Evolutionary conservation across 2,888 invertebrate genomes (phyloP), one percentile per base, ranked within the genome.

Genomic region (Brachycybe producta): DNA sequence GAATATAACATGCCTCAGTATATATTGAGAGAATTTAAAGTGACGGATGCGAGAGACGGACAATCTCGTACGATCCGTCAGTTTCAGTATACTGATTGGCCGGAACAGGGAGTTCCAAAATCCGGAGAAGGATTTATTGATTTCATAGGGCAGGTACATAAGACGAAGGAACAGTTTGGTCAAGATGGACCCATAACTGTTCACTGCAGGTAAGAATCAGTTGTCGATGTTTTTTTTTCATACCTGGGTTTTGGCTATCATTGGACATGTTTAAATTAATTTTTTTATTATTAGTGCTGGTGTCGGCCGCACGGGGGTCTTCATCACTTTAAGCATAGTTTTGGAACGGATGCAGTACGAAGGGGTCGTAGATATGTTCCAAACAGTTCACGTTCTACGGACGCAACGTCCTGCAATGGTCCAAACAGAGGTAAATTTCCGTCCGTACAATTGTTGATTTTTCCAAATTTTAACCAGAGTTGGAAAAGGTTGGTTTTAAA

Each of bases 1-100:
- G 98, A 98, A 69, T 98, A 98, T 70, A 95, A 97, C 69, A 97
- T 98, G 95, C 94, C 95, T 27, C 91, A 94, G 68, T 99, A 98
- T 68, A 92, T 97, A 65, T 75, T 99, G 64, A 77, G 98, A 61
- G 98, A 99, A 73, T 98, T 99, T 73, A 97, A 98, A 76, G 72
- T 98, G 51, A 95, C 95, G 50, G 97, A 98, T 68, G 92, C 95
- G 17, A 79, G 95, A 60, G 95, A 97, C 67, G 94, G 94, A 1
- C 87, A 94, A 45, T 92, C 94, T 5, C 76, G 97, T 53, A 94
- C 94, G 24, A 83, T 95, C 32, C 78, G 94, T 47, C 94, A 95
- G 69, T 95, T 95, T 75, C 94, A 91, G 65, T 91, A 91, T 70
- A 88, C 85, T 52, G 91, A 91, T 68, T 91, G 91, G 91, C 91